phyloP scores from a whole-genome alignment of 1,140 invertebrate species.

The Lysiphlebus fabarum region DNA sequence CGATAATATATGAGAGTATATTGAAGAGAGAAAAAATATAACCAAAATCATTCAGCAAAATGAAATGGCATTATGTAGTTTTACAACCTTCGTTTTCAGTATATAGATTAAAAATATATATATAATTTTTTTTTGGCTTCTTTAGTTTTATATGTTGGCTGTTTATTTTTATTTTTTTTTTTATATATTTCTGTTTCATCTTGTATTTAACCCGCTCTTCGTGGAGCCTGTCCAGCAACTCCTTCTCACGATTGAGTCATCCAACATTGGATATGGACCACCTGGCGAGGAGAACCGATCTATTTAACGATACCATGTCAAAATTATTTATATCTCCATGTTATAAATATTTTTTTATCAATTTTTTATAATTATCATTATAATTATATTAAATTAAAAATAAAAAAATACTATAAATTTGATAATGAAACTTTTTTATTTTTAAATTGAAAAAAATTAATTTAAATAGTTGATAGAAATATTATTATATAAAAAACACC shows the following conservation, averaged over 20 bases:
- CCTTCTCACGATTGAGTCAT: conserved; percentile 52
- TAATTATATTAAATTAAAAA: no score
- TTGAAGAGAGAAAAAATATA: no score
- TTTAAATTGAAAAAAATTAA: no score
- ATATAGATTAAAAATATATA: not conserved
- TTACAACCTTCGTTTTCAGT: no score
- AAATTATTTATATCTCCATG: conserved; percentile 7
- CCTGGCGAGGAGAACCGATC: conserved; percentile 45
- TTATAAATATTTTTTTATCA: conserved; percentile 25
- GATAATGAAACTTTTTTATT: no score
- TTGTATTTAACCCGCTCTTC: conserved; percentile 1
- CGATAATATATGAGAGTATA: no score
- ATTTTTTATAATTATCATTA: conserved; percentile 1
- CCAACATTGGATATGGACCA: conserved; percentile 45
- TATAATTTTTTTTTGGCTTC: conserved; percentile 10
- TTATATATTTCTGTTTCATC: conserved; percentile 14
- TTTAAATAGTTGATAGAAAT: not conserved
- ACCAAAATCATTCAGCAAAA: no score
- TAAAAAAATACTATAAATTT: no score
- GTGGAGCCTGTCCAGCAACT: conserved; percentile 39
- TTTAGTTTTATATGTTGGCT: conserved; percentile 6
- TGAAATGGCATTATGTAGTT: no score
- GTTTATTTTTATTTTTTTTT: conserved; percentile 19
- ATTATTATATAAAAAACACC: not conserved
- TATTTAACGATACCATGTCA: conserved; percentile 41